phyloP scores from a whole-genome alignment of 2,797 vertebrate genomes.

The Leptodactylus fallax region DNA sequence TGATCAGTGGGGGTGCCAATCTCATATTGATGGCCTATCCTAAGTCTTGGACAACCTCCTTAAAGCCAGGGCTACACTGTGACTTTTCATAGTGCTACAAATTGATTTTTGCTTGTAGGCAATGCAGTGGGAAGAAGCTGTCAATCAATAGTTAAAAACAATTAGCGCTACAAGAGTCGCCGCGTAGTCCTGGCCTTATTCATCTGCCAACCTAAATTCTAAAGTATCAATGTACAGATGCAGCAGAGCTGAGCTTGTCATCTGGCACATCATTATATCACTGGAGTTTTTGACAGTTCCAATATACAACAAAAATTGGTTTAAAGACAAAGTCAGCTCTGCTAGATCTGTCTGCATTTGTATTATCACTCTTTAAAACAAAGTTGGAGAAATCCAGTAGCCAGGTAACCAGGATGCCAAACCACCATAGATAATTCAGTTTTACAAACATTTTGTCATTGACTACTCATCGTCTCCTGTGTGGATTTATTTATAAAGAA shows the following conservation, averaged over 20 bases:
- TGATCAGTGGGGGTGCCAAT: too few relatives aligned
- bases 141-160: too few relatives aligned
- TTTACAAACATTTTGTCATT: not conserved
- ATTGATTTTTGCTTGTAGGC: too few relatives aligned
- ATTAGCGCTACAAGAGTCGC: too few relatives aligned
- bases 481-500: not conserved
- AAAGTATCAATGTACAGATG: not conserved
- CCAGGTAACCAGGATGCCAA: slow-evolving; percentile 8
- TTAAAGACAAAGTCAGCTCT: not conserved
- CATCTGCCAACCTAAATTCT: not conserved
- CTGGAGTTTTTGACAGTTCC: not conserved
- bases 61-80: too few relatives aligned
- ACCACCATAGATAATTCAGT: not conserved
- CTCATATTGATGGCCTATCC: too few relatives aligned
- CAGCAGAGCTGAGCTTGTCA: not conserved
- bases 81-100: too few relatives aligned
- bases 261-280: not conserved
- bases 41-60: too few relatives aligned
- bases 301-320: not conserved
- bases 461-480: not conserved
- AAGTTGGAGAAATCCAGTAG: not conserved
- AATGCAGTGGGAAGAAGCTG: too few relatives aligned
- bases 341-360: not conserved
- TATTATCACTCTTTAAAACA: not conserved
- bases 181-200: not conserved